Percentiles rank a stretch among this genome's conserved stretches.
Evolutionary conservation across 2,113 vertebrate species (phyloP).

Genomic region (Oreochromis niloticus): DNA sequence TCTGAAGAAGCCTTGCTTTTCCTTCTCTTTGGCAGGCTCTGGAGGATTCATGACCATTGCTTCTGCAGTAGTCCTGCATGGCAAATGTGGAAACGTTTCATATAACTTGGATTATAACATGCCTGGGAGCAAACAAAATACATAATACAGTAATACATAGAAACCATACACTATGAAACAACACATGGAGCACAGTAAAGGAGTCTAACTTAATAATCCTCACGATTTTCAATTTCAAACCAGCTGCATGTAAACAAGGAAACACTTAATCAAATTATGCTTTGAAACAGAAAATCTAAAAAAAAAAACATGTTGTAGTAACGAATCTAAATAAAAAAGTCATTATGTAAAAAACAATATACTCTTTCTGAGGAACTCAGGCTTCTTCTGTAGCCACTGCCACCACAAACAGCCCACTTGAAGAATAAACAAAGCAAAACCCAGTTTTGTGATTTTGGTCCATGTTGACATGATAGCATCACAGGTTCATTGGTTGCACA

Average conservation of each 20-base stretch:
- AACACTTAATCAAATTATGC: not conserved
- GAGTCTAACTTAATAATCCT: not conserved
- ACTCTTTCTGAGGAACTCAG: not conserved
- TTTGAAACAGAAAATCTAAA: not conserved
- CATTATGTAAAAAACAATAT: not conserved
- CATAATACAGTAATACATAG: not conserved
- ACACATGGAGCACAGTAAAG: not conserved
- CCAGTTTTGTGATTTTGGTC: not conserved
- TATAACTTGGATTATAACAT: not conserved
- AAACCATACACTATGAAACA: not conserved
- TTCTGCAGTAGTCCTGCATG: slow-evolving; percentile 86
- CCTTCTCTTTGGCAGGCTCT: slow-evolving; percentile 93
- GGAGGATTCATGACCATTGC: slow-evolving; percentile 87
- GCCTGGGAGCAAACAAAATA: not conserved
- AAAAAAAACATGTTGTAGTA: not conserved
- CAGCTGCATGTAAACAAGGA: not conserved
- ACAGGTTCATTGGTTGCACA: not conserved
- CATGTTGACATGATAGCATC: not conserved
- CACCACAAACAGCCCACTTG: not conserved
- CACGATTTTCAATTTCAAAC: not conserved
- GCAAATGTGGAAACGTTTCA: not conserved
- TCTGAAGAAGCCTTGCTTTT: slow-evolving; percentile 98
- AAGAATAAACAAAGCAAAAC: not conserved
- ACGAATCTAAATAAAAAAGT: not conserved
- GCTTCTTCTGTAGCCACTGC: not conserved